Base-by-base conservation (phyloP, 1,140 invertebrate genomes). In the Leptinotarsa lineolata region DNA sequence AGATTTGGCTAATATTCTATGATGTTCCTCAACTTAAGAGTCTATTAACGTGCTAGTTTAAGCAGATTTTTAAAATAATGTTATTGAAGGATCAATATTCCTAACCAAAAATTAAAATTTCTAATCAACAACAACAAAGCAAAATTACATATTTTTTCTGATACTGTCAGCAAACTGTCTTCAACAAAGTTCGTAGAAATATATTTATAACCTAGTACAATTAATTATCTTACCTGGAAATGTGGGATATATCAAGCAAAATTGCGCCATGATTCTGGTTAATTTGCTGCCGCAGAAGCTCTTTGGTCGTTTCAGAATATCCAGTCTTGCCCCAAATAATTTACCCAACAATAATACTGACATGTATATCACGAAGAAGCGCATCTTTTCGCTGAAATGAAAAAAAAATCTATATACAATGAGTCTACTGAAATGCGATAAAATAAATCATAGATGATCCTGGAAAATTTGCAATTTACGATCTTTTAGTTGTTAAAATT, bases 251-350 rank as follows among this genome's bases (percentile, higher is more conserved):
- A 39, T 44, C 6, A 67, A 44, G 22, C 68, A 70, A 70, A 70
- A 70, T 45, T 59, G 13, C 16, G 24, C n/a, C 22, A 70, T 16
- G 6, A 59, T 70, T 11, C 21, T 70, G 5, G 48, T 60, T 15
- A 70, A 46, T 18, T 59, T 70, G 22, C 18, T 8, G 4, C 68
- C 68, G 54, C 68, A 70, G 16, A 60, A 24, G 68, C 54, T 59
- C 18, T 24, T 59, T 60, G 58, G 4, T 15, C n/a, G 45, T 0
- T 13, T 45, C 6, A 18, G 15, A 16, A 24, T 16, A 21, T 24
- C 22, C 8, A 65, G 18, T 21, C 22, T 24, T 30, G 21, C 21
- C n/a, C 8, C 63, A 65, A n/a, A 30, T 24, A 24, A 21, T 65
- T n/a, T 24, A 39, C 20, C 15, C 20, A n/a, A 65, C 8, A 22